Percentiles rank a stretch among this genome's conserved stretches.
These are phyloP conservation scores for Plemyria rubiginata DNA, from an alignment of 2,888 invertebrate genomes.

Conservation along the genomic window DNA sequence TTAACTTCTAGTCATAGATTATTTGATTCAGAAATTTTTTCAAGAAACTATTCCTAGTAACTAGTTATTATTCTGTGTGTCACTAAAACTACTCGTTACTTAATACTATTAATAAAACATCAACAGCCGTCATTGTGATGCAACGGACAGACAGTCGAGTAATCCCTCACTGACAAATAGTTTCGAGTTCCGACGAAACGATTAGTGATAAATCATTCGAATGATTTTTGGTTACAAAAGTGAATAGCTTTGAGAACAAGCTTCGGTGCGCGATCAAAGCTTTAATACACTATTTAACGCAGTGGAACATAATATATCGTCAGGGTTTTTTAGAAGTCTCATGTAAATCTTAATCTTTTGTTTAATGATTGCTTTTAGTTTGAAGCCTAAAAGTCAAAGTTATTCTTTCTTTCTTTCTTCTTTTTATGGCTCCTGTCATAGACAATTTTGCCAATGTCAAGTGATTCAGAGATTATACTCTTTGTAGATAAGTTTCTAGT, in stretches of 20 bases:
- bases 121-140: slow-evolving; percentile 47
- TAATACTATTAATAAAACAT: slow-evolving; percentile 47
- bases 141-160: slow-evolving; percentile 49
- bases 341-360: no score
- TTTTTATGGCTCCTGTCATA: no score
- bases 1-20: no score
- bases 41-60: background rate
- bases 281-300: background rate
- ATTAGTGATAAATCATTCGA: slow-evolving; percentile 61
- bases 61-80: background rate
- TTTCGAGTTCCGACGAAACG: slow-evolving; percentile 47
- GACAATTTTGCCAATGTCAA: no score
- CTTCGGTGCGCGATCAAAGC: slow-evolving; percentile 1
- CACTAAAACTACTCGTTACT: slow-evolving; percentile 21
- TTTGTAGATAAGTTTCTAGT: no score
- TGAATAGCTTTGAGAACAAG: slow-evolving; percentile 6
- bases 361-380: no score
- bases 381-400: no score
- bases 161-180: slow-evolving; percentile 61
- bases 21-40: no score
- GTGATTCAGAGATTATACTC: no score
- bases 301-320: background rate
- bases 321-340: background rate
- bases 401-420: no score
- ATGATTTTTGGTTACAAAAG: slow-evolving; percentile 33